Evolutionary conservation across 2,797 vertebrate genomes (phyloP).

Genomic region (Picus viridis): DNA sequence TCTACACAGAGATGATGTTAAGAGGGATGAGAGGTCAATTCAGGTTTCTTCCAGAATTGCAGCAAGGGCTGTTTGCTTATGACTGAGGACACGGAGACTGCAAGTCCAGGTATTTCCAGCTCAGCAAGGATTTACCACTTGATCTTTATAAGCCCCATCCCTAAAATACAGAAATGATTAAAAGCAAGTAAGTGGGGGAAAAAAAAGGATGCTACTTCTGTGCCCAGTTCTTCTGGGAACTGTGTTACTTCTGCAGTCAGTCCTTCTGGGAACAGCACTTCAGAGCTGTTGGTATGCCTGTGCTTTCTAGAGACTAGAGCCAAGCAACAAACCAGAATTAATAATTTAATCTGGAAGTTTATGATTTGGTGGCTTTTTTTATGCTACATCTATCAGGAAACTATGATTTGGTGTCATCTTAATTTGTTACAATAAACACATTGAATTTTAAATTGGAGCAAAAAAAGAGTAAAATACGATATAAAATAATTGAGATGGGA

Average conservation of each 20-base stretch:
- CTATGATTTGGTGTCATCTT: not conserved
- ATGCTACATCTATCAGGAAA: not conserved
- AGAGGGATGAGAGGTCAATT: rapidly evolving
- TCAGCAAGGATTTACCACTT: not conserved
- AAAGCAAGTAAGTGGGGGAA: not conserved
- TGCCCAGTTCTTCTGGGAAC: constrained; percentile 49
- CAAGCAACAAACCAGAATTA: not conserved
- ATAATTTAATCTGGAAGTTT: not conserved
- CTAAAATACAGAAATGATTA: not conserved
- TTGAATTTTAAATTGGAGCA: not conserved
- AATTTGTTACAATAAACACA: not conserved
- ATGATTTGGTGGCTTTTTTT: not conserved
- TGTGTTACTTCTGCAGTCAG: not conserved
- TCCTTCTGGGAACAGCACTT: constrained; percentile 32
- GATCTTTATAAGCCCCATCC: not conserved
- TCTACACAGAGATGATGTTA: not conserved
- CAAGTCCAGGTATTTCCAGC: not conserved
- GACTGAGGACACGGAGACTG: not conserved
- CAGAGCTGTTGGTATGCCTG: not conserved
- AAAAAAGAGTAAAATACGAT: not conserved
- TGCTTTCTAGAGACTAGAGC: not conserved
- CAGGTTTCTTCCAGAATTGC: not conserved
- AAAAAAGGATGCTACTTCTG: constrained; percentile 10
- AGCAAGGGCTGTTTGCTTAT: not conserved
- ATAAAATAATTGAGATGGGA: not conserved